Conservation (phyloP, 2,113 vertebrate species). For the Natator depressus region DNA sequence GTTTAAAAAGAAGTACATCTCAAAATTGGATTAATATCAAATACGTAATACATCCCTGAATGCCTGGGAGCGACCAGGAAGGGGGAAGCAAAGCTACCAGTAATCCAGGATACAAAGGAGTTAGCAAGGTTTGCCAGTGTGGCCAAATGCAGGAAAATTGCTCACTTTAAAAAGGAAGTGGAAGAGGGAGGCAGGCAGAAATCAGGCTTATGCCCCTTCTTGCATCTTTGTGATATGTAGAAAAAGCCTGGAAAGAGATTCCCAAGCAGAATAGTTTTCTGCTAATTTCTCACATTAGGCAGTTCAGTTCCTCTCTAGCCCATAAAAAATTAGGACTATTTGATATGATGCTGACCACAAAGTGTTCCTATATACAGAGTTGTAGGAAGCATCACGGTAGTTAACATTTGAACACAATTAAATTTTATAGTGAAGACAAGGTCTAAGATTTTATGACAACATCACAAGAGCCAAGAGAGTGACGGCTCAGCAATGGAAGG, state of each 20-base stretch:
- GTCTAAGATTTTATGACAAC: neutral
- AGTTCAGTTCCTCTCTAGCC: neutral
- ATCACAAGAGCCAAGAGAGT: rapidly evolving
- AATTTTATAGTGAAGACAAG: rapidly evolving
- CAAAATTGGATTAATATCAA: too few species aligned
- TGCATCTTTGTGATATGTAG: conserved; percentile 17
- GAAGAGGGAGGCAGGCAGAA: neutral
- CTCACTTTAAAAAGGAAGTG: neutral
- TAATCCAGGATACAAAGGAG: neutral
- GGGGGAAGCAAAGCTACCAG: neutral
- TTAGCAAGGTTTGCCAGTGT: neutral
- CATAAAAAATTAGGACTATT: neutral
- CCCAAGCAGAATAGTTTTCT: neutral
- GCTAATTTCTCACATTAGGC: neutral
- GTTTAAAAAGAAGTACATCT: too few species aligned
- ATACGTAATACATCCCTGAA: too few species aligned
- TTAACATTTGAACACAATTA: too few species aligned
- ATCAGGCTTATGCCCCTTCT: neutral
- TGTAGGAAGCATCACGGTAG: neutral
- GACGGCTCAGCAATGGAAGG: neutral
- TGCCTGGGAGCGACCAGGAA: neutral
- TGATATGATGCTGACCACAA: neutral
- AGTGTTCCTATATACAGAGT: neutral
- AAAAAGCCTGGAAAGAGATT: conserved; percentile 36
- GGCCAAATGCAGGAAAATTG: neutral